A percentile compares a stretch with the other conserved stretches of the same genome.
These are phyloP conservation scores for Tipula helvola DNA, from an alignment of 2,888 invertebrate species.

Conservation along the genomic window DNA sequence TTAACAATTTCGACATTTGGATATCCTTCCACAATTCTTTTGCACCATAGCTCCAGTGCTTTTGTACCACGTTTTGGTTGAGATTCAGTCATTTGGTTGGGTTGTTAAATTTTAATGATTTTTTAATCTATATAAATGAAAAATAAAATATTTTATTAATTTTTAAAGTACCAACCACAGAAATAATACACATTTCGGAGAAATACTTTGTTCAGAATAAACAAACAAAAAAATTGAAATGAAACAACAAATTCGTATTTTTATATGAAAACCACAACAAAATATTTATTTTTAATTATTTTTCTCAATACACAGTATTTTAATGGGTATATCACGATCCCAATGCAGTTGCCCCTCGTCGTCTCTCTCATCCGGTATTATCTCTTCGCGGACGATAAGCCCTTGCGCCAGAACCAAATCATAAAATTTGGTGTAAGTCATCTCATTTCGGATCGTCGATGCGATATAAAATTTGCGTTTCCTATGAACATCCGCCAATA, in stretches of 20 bases:
- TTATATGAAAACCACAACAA: neutral
- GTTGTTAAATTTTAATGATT: neutral
- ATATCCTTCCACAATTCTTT: slow-evolving; percentile 78
- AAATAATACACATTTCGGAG: neutral
- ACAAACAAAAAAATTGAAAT: neutral
- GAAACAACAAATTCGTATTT: neutral
- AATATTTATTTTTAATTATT: neutral
- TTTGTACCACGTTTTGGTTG: slow-evolving; percentile 62
- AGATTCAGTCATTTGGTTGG: slow-evolving; percentile 50
- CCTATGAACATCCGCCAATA: slow-evolving; percentile 27
- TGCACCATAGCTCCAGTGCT: slow-evolving; percentile 87
- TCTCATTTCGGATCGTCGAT: slow-evolving; percentile 51
- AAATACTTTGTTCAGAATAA: neutral
- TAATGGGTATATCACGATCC: neutral
- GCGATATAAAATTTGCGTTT: slow-evolving; percentile 39
- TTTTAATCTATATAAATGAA: neutral
- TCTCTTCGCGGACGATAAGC: neutral
- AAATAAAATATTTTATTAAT: neutral
- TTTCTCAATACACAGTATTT: neutral
- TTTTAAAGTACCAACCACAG: neutral
- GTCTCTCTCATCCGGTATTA: neutral
- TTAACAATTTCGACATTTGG: slow-evolving; percentile 81
- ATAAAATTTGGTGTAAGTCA: slow-evolving; percentile 41
- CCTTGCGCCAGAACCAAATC: slow-evolving; percentile 24
- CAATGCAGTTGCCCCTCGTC: neutral